A percentile compares a stretch with the other conserved stretches of the same genome.
Conservation (phyloP, 2,797 vertebrate genomes). For the Neomorphus geoffroyi region DNA sequence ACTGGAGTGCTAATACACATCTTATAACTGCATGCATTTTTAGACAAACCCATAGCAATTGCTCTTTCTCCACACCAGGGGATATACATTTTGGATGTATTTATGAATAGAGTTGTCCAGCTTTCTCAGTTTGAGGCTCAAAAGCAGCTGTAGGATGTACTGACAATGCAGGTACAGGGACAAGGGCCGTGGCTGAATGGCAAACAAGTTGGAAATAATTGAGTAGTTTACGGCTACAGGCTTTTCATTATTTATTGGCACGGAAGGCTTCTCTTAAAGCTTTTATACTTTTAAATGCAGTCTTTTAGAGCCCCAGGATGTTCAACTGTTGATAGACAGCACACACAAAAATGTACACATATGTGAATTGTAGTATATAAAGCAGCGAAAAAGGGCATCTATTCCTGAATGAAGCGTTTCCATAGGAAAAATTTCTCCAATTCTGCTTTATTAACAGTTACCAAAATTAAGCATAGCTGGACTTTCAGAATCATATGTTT, state of each 20-base stretch:
- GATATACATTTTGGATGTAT: not conserved
- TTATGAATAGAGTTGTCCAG: not conserved
- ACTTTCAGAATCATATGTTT: not conserved
- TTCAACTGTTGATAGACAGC: not conserved
- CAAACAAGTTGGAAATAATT: not conserved
- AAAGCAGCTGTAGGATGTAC: not conserved
- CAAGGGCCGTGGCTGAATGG: not conserved
- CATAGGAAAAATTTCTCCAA: not conserved
- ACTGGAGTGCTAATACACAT: not conserved
- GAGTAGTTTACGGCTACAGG: not conserved
- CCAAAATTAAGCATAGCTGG: not conserved
- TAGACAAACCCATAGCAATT: not conserved
- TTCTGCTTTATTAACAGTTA: not conserved
- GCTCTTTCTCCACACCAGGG: not conserved
- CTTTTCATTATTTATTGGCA: not conserved
- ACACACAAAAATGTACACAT: not conserved
- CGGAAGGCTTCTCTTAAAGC: not conserved
- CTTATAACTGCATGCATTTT: not conserved
- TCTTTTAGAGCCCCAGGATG: not conserved
- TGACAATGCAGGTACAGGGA: not conserved
- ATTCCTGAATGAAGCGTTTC: not conserved
- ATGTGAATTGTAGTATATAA: not conserved
- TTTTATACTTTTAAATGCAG: not conserved
- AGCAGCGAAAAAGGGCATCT: not conserved
- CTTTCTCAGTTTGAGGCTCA: not conserved